These are phyloP conservation scores for Cosmopolites sordidus DNA, from an alignment of 2,888 invertebrate species.

Conservation along the genomic window DNA sequence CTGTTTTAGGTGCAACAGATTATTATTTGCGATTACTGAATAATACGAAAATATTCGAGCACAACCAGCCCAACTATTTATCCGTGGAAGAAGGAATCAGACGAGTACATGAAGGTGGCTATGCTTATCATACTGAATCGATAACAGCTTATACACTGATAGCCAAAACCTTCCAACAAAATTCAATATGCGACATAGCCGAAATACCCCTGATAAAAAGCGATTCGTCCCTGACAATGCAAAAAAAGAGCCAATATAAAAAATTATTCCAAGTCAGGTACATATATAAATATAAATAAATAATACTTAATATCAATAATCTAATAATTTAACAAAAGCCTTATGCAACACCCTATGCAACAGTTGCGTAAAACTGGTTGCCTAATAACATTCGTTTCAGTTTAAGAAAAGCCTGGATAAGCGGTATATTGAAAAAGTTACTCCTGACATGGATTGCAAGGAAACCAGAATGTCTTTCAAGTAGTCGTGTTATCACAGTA, in stretches of 20 bases:
- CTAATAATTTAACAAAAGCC: too few species aligned
- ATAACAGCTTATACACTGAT: slow-evolving; percentile 47
- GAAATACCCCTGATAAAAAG: slow-evolving; percentile 42
- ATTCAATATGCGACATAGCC: slow-evolving; percentile 50
- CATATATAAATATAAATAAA: slow-evolving; percentile 19
- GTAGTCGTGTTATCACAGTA: slow-evolving; percentile 33
- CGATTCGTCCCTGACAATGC: slow-evolving; percentile 38
- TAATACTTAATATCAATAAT: too few species aligned
- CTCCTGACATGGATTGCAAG: slow-evolving; percentile 34
- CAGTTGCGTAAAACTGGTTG: too few species aligned
- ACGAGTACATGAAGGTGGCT: slow-evolving; percentile 49
- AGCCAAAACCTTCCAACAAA: slow-evolving; percentile 46
- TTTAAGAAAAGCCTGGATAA: slow-evolving; percentile 32
- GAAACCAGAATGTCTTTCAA: slow-evolving; percentile 37
- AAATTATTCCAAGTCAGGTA: slow-evolving; percentile 40
- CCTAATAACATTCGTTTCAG: slow-evolving; percentile 30
- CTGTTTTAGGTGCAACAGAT: slow-evolving; percentile 29
- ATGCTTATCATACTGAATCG: slow-evolving; percentile 53
- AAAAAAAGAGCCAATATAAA: slow-evolving; percentile 45
- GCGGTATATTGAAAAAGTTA: slow-evolving; percentile 33
- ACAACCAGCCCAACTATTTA: slow-evolving; percentile 26
- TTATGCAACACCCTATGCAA: too few species aligned
- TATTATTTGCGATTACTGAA: slow-evolving; percentile 32
- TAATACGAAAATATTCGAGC: slow-evolving; percentile 32
- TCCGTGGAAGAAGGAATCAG: slow-evolving; percentile 43